Conservation (phyloP, 2,888 invertebrate genomes). For the Acleris emargana region DNA sequence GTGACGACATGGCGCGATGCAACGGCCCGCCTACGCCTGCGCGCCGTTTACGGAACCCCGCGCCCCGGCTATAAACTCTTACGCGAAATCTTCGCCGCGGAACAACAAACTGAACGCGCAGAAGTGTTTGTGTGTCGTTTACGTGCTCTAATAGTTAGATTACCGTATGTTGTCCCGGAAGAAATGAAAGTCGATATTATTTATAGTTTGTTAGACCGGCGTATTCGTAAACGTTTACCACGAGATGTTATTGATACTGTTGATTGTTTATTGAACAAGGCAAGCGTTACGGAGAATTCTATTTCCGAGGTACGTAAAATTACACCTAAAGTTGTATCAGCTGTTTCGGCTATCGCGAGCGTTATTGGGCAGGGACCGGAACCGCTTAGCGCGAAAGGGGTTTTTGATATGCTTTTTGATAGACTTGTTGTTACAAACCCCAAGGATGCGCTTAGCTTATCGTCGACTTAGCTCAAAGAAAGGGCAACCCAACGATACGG, state of each 20-base stretch:
- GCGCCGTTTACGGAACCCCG: slow-evolving; percentile 3
- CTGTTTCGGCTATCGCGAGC: no score
- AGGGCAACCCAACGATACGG: no score
- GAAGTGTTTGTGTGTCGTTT: slow-evolving; percentile 6
- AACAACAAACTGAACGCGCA: slow-evolving; percentile 4
- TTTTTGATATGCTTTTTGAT: no score
- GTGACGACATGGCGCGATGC: no score
- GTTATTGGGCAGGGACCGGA: no score
- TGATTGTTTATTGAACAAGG: neutral
- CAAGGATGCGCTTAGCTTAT: no score
- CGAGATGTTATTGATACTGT: neutral
- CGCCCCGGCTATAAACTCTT: slow-evolving; percentile 1
- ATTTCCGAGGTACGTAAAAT: neutral
- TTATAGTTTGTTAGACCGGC: slow-evolving; percentile 4
- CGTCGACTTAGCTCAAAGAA: no score
- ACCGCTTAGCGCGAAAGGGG: no score
- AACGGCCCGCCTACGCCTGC: slow-evolving; percentile 1
- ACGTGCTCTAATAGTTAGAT: neutral
- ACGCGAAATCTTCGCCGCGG: slow-evolving; percentile 2
- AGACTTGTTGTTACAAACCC: no score
- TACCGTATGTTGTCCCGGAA: slow-evolving; percentile 3
- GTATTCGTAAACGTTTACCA: slow-evolving; percentile 6
- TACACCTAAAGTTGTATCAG: neutral
- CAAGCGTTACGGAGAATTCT: slow-evolving; percentile 1
- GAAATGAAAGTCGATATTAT: slow-evolving; percentile 4